These are phyloP conservation scores for Ophiodon elongatus DNA, from an alignment of 2,113 vertebrate species.

Conservation along the genomic window DNA sequence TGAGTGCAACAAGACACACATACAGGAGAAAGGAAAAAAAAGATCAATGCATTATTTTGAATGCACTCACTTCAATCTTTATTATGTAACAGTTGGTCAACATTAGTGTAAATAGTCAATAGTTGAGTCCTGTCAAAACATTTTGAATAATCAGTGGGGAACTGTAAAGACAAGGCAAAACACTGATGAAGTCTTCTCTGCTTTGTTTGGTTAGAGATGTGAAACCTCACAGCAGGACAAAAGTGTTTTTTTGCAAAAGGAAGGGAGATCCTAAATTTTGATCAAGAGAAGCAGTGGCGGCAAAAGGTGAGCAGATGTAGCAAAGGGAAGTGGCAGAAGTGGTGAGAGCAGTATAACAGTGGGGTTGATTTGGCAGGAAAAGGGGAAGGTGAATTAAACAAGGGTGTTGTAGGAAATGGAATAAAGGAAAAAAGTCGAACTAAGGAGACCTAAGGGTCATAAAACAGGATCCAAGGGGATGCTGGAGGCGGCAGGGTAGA, in stretches of 20 bases:
- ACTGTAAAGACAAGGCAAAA: constrained; percentile 8
- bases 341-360: constrained; percentile 12
- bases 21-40: constrained; percentile 24
- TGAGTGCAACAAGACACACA: not conserved
- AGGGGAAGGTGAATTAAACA: constrained; percentile 28
- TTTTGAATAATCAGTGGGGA: not conserved
- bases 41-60: constrained; percentile 39
- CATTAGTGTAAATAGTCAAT: constrained; percentile 62
- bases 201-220: constrained; percentile 10
- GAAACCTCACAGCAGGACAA: constrained; percentile 2
- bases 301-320: constrained; percentile 15
- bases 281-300: constrained; percentile 18
- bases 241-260: constrained; percentile 23
- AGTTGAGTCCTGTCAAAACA: constrained; percentile 49
- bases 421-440: constrained; percentile 7
- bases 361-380: constrained; percentile 16
- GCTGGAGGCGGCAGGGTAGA: not conserved
- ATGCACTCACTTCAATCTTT: constrained; percentile 84
- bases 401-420: constrained; percentile 19
- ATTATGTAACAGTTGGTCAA: constrained; percentile 76
- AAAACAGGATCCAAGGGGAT: constrained; percentile 1
- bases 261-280: constrained; percentile 14
- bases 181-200: not conserved
- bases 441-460: constrained; percentile 15
- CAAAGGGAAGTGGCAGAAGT: constrained; percentile 18